phyloP scores from a whole-genome alignment of 1,140 invertebrate species.

The Rhyacophila brunnea region DNA sequence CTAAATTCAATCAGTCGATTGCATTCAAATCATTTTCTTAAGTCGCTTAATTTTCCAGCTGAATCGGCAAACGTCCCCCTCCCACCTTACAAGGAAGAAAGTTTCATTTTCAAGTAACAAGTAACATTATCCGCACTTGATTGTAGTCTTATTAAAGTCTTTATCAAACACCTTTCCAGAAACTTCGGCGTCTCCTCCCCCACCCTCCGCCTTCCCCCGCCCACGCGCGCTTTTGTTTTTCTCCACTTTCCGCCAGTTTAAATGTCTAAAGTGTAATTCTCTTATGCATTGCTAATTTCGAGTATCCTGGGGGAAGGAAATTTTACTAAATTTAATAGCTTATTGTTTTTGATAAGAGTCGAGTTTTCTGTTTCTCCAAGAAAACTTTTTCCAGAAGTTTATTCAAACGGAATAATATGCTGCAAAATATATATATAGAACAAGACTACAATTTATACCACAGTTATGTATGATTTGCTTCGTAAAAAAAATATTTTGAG shows the following conservation, averaged over 20 bases:
- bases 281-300: slow-evolving; percentile 36
- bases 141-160: slow-evolving; percentile 29
- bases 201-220: neutral
- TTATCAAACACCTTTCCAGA: slow-evolving; percentile 33
- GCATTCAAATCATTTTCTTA: too few species aligned
- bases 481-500: too few species aligned
- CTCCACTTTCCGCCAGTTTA: slow-evolving; percentile 32
- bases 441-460: too few species aligned
- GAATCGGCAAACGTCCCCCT: too few species aligned
- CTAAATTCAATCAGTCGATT: too few species aligned
- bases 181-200: slow-evolving; percentile 20
- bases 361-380: neutral
- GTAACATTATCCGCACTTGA: neutral
- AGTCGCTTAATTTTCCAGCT: too few species aligned
- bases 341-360: slow-evolving; percentile 36
- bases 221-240: slow-evolving; percentile 12
- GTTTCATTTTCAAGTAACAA: too few species aligned
- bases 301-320: slow-evolving; percentile 28
- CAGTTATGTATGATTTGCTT: too few species aligned
- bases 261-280: slow-evolving; percentile 35
- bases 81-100: too few species aligned
- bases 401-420: too few species aligned
- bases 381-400: too few species aligned
- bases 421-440: too few species aligned
- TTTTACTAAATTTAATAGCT: slow-evolving; percentile 35